Conservation (phyloP, 2,888 invertebrate species). For the Brachypalpus laphriformis region DNA sequence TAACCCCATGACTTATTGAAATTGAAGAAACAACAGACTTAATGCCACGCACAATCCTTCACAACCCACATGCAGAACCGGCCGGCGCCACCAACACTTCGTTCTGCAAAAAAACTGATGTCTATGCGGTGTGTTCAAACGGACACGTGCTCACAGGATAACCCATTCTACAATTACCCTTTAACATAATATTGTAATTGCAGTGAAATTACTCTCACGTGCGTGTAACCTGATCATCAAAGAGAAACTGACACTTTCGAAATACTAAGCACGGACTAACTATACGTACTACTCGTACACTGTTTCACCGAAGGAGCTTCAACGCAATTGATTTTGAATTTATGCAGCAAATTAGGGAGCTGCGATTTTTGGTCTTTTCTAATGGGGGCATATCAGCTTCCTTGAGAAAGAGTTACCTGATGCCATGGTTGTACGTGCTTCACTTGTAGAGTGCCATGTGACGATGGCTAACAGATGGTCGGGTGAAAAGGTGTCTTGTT, state of each 20-base stretch:
- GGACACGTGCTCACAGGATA: constrained; percentile 71
- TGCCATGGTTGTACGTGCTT: background rate
- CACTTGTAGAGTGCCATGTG: background rate
- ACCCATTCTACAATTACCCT: constrained; percentile 82
- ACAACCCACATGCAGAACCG: constrained; percentile 10
- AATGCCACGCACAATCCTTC: constrained; percentile 46
- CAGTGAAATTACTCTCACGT: constrained; percentile 83
- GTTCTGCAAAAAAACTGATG: constrained; percentile 12
- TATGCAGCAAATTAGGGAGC: constrained; percentile 46
- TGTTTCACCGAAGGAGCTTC: constrained; percentile 13
- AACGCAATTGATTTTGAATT: constrained; percentile 54
- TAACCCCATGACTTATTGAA: constrained; percentile 47
- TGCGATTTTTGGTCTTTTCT: constrained; percentile 11
- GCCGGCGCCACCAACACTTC: constrained; percentile 15
- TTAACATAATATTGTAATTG: constrained; percentile 82
- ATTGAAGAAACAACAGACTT: constrained; percentile 44
- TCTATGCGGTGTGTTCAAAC: constrained; percentile 33
- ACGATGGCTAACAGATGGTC: constrained; percentile 8
- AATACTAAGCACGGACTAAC: constrained; percentile 52
- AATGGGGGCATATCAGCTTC: constrained; percentile 35
- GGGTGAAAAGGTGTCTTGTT: background rate
- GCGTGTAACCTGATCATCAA: constrained; percentile 82
- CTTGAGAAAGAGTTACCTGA: constrained; percentile 43
- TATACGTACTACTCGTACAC: background rate
- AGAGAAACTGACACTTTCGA: constrained; percentile 70